phyloP scores from a whole-genome alignment of 2,797 vertebrate species.

The Crypturellus tataupa region DNA sequence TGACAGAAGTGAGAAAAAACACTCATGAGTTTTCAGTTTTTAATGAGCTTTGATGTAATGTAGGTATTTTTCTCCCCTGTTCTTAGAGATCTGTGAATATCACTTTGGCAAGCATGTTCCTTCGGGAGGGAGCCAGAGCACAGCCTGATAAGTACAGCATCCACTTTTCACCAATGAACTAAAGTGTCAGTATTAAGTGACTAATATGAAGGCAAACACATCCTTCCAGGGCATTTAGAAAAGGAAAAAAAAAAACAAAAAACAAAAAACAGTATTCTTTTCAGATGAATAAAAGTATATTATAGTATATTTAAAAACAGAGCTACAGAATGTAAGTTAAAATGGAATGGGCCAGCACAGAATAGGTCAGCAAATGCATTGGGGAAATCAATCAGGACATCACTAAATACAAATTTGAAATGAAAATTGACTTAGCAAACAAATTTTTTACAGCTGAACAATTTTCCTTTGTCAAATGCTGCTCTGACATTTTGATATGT shows the following conservation, averaged over 20 bases:
- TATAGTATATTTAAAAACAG: background rate
- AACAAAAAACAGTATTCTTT: background rate
- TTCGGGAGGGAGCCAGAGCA: background rate
- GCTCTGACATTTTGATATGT: background rate
- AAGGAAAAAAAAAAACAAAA: background rate
- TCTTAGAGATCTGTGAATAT: slow-evolving; percentile 55
- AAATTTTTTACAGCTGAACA: background rate
- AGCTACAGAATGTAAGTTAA: background rate
- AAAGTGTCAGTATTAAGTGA: background rate
- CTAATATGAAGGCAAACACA: background rate
- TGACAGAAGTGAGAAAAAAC: slow-evolving; percentile 55
- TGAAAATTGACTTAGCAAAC: background rate
- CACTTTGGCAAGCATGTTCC: slow-evolving; percentile 33
- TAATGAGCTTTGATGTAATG: slow-evolving; percentile 64
- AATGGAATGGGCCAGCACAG: background rate
- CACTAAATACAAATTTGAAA: background rate
- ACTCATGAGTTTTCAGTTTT: slow-evolving; percentile 51
- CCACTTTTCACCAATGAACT: background rate
- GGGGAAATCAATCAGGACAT: background rate
- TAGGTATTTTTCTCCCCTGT: background rate
- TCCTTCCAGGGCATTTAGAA: background rate
- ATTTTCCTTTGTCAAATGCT: background rate
- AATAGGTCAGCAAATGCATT: background rate
- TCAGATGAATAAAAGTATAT: background rate
- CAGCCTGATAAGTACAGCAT: slow-evolving; percentile 15